Base-by-base conservation (phyloP, 2,113 vertebrate species). In the Dipodomys spectabilis region DNA sequence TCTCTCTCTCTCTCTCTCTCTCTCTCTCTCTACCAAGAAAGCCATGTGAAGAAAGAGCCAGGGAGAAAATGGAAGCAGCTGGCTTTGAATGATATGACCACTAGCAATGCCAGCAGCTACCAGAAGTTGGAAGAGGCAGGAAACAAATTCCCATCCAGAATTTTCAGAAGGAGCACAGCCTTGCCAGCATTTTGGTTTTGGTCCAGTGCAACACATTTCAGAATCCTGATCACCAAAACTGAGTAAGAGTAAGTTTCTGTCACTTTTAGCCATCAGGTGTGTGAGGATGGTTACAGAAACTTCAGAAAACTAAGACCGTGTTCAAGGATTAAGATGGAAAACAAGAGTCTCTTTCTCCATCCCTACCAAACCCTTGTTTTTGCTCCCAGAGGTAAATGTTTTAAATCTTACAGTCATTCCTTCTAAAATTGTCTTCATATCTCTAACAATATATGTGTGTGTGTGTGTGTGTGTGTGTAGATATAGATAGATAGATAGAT, bases 391-490 rank as follows among this genome's bases (percentile, higher is more conserved):
- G 44, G 13, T 23, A 75, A 94, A 94, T 65, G 72, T 67, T 85
- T 92, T 57, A 92, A 95, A 78, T 78, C 30, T 81, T 80, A 18
- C 8, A 73, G n/a, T 25, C 57, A 12, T 78, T 81, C 82, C 62
- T 90, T 91, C n/a, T 49, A 57, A 23, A 81, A 82, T 20, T 7
- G 65, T 53, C 39, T 71, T 28, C n/a, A 32, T 79, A 44, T 90
- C 65, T 73, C 92, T 81, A 75, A 53, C 53, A 3, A 49, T 49
- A 49, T 49, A 57, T 57, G 3, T 57, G 15, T n/a, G 72, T 91
- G 7, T 6, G 12, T 57, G n/a, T 12, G 30, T 22, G 27, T 80
- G 25, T 69, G 62, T 85, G 75, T 30, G 28, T 30, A 68, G 39
- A 39, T 3, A 39, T 5, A 39, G 39, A 39, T 39, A 39, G 39